Conservation (phyloP, 2,113 vertebrate species). For the Epinephelus cyanopodus region DNA sequence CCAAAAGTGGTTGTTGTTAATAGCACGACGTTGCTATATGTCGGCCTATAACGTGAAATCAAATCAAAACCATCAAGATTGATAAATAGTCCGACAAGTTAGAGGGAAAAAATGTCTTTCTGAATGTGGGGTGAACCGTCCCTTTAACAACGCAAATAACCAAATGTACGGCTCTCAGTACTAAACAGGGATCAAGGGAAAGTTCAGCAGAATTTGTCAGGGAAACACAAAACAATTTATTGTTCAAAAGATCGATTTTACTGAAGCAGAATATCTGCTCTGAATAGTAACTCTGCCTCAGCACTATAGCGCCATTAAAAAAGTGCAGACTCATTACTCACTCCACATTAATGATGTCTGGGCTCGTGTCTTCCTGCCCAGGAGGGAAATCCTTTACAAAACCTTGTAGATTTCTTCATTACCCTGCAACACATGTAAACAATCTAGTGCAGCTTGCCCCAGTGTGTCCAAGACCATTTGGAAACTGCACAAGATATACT, state of each 20-base stretch:
- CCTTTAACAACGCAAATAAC: neutral
- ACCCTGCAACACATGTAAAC: constrained; percentile 57
- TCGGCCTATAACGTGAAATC: too few relatives aligned
- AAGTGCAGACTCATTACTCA: constrained; percentile 52
- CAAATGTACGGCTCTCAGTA: neutral
- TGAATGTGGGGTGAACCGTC: too few relatives aligned
- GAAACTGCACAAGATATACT: constrained; percentile 20
- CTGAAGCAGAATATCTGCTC: neutral
- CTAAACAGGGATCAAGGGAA: neutral
- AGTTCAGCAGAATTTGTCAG: neutral
- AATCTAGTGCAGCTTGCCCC: constrained; percentile 31
- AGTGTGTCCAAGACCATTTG: constrained; percentile 20
- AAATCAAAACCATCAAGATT: too few relatives aligned
- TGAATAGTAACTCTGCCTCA: constrained; percentile 1
- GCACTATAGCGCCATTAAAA: constrained; percentile 4
- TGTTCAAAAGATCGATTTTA: constrained; percentile 7
- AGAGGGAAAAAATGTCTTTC: too few relatives aligned
- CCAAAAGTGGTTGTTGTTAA: too few relatives aligned
- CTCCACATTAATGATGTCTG: constrained; percentile 43
- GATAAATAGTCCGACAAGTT: too few relatives aligned
- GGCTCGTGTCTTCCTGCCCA: constrained; percentile 31
- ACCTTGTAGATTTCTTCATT: constrained; percentile 41
- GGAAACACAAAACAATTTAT: constrained; percentile 1
- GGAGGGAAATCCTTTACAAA: constrained; percentile 51
- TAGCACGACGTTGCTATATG: too few relatives aligned